Conservation (phyloP, 2,888 invertebrate genomes). For the Caenorhabditis afra region DNA sequence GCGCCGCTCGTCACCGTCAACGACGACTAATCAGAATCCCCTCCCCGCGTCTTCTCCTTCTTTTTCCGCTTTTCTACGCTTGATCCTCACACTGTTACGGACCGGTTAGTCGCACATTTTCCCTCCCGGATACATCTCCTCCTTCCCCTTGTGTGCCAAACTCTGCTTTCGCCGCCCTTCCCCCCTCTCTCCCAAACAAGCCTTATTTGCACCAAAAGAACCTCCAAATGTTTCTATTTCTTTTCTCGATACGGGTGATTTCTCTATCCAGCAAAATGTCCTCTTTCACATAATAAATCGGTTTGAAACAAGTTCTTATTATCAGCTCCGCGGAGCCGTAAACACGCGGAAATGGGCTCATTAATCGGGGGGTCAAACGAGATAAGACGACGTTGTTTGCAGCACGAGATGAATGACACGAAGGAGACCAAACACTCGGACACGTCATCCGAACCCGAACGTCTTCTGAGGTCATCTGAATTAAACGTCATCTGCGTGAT, state of each 20-base stretch:
- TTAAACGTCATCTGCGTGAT: not conserved
- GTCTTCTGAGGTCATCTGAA: not conserved
- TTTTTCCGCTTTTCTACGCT: constrained; percentile 22
- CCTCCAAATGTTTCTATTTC: constrained; percentile 4
- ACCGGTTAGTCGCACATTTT: constrained; percentile 40
- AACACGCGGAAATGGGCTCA: constrained; percentile 1
- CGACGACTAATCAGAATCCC: constrained; percentile 57
- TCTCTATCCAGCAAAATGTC: not conserved
- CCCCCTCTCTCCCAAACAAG: constrained; percentile 3
- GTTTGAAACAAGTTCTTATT: not conserved
- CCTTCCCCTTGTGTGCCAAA: constrained; percentile 22
- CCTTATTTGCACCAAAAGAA: constrained; percentile 1
- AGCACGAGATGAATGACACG: not conserved
- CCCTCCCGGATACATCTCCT: constrained; percentile 43
- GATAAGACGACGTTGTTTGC: constrained; percentile 4
- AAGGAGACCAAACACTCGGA: too few species aligned
- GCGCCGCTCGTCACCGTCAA: constrained; percentile 65
- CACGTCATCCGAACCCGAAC: too few species aligned
- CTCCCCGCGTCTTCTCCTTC: not conserved
- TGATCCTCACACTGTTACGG: constrained; percentile 49
- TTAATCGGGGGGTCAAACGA: constrained; percentile 10
- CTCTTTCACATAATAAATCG: constrained; percentile 27
- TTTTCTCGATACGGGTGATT: not conserved
- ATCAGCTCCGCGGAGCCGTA: not conserved
- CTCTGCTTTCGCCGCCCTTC: constrained; percentile 15